phyloP scores from a whole-genome alignment of 2,113 vertebrate genomes.

The Aramus guarauna region DNA sequence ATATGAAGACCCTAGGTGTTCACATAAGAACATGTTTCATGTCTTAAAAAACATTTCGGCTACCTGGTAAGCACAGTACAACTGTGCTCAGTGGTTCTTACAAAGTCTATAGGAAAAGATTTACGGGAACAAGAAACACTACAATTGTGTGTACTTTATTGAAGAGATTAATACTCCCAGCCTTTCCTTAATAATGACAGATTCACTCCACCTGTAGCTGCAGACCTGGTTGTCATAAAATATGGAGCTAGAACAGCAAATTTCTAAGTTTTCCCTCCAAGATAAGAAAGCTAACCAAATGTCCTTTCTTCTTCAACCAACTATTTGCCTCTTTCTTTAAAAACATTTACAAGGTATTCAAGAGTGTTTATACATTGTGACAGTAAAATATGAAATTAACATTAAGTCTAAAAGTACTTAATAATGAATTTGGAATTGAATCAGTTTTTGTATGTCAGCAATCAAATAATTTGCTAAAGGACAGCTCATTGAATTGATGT shows the following conservation, averaged over 20 bases:
- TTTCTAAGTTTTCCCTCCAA: background rate
- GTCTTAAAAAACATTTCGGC: background rate
- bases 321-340: background rate
- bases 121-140: background rate
- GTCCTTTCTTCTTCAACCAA: background rate
- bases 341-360: background rate
- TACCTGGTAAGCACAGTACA: background rate
- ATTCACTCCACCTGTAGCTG: background rate
- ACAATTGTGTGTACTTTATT: background rate
- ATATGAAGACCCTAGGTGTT: background rate
- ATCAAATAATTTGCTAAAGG: constrained; percentile 25
- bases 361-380: background rate
- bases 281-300: background rate
- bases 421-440: constrained; percentile 44
- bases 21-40: background rate
- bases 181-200: background rate
- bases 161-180: background rate
- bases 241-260: background rate
- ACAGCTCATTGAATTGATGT: constrained; percentile 7
- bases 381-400: background rate
- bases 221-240: background rate
- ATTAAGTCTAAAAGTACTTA: background rate
- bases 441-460: background rate
- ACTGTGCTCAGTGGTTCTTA: background rate
- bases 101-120: background rate